Conservation (phyloP, 2,797 vertebrate genomes). For the Babyrousa celebensis region DNA sequence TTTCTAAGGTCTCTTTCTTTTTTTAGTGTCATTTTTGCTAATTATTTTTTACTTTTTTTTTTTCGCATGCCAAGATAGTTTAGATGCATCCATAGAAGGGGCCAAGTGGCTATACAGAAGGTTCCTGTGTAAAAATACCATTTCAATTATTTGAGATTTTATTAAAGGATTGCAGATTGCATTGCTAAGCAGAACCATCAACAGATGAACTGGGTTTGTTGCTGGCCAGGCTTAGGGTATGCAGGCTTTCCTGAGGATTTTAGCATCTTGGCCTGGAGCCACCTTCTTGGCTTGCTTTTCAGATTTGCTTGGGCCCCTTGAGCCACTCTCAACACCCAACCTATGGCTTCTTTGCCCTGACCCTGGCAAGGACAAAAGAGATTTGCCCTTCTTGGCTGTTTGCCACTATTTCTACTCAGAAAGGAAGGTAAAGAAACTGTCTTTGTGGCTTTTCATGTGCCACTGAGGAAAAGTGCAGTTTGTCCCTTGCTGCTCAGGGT, state of each 20-base stretch:
- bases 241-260: not conserved
- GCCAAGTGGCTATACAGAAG: not conserved
- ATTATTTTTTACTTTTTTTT: not conserved
- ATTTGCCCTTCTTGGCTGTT: not conserved
- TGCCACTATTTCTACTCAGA: not conserved
- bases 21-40: not conserved
- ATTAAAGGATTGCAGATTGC: not conserved
- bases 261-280: not conserved
- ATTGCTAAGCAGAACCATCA: not conserved
- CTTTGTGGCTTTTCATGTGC: conserved; percentile 28
- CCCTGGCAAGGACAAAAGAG: not conserved
- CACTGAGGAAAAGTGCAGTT: not conserved
- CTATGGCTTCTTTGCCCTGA: not conserved
- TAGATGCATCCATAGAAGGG: not conserved
- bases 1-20: not conserved
- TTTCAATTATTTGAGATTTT: conserved; percentile 59
- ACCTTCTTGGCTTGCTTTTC: not conserved
- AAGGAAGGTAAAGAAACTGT: conserved; percentile 23
- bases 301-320: not conserved
- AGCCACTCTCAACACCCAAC: not conserved
- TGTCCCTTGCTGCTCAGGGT: not conserved
- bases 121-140: conserved; percentile 1
- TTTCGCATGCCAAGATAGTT: not conserved
- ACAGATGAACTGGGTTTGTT: not conserved
- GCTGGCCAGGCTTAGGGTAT: not conserved